Evolutionary conservation across 2,888 invertebrate genomes (phyloP), one percentile per base, ranked within the genome.

Genomic region (Ophion obscuratus): DNA sequence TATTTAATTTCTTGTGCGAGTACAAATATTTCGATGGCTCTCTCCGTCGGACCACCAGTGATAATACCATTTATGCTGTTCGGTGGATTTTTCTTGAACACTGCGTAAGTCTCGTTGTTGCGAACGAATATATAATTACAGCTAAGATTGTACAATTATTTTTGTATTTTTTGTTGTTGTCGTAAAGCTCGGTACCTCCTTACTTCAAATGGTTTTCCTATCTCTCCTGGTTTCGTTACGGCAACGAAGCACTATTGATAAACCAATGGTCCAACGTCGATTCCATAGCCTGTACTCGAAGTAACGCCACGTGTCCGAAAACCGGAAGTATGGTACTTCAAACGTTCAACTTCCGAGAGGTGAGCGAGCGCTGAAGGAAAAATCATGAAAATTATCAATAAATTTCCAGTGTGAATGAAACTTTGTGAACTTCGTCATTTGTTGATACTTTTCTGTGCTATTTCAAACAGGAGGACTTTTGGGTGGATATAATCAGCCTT

Each of bases 61-160:
- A 97, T 99, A 89, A 98, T 99, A 84, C 99, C 99, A 0, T 97
- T 99, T 94, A 95, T 99, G 94, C 95, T 99, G 24, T 99, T 99
- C 93, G 99, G 99, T 84, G 99, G 99, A 66, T 99, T 98, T 95
- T 99, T 99, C 94, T 95, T 99, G 64, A 99, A 99, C 93, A 96
- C 97, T 31, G 97, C 96, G 96, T 98, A 95, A 95, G 96, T 94
- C 80, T 20, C 47, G n/a, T 44, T 14, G 14, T 31, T 17, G n/a
- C 40, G 20, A 14, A 31, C 47, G 47, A 47, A 47, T 17, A 53
- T 17, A 53, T 4, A 14, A 14, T 24, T 24, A 17, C 14, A 53
- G 9, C n/a, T 40, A 0, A 24, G 47, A 24, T 2, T 53, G 20
- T 3, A 44, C 27, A 9, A 47, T 24, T 20, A 31, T 61, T n/a